phyloP scores from a whole-genome alignment of 1,140 invertebrate genomes.

The Drosophila subobscura region DNA sequence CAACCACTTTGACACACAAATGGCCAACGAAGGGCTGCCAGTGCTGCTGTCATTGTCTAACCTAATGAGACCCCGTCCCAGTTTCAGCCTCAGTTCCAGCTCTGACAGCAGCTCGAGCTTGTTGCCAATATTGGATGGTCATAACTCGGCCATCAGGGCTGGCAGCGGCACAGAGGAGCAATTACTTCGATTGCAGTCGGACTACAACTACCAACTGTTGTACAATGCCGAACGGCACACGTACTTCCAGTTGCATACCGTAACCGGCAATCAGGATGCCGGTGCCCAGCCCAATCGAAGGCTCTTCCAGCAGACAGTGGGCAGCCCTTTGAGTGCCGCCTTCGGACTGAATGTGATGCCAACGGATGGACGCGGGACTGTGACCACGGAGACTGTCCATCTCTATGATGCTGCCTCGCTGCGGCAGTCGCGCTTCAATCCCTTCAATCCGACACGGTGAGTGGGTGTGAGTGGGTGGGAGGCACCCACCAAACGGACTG shows the following conservation, averaged over 20 bases:
- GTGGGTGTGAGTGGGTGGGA: slow-evolving; percentile 1
- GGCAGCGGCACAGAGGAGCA: slow-evolving; percentile 44
- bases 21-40: slow-evolving; percentile 23
- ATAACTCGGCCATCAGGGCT: slow-evolving; percentile 29
- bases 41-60: slow-evolving; percentile 17
- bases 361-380: slow-evolving; percentile 13
- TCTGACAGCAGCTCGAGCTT: slow-evolving; percentile 14
- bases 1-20: slow-evolving; percentile 58
- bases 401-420: slow-evolving; percentile 74
- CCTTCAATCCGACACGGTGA: slow-evolving; percentile 80
- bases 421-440: slow-evolving; percentile 73
- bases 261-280: slow-evolving; percentile 5
- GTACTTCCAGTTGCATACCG: slow-evolving; percentile 72
- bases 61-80: slow-evolving; percentile 29
- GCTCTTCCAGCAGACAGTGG: slow-evolving; percentile 63
- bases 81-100: no score
- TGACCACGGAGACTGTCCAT: slow-evolving; percentile 60
- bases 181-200: slow-evolving; percentile 67
- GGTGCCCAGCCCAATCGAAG: slow-evolving; percentile 19
- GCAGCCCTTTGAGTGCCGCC: slow-evolving; percentile 65
- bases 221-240: slow-evolving; percentile 80
- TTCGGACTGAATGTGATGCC: slow-evolving; percentile 65
- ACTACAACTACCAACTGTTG: slow-evolving; percentile 79
- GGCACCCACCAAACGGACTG: no score
- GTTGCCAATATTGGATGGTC: slow-evolving; percentile 61